A percentile compares a stretch with the other conserved stretches of the same genome.
phyloP scores from a whole-genome alignment of 1,140 invertebrate species.

The Hylaeus anthracinus region DNA sequence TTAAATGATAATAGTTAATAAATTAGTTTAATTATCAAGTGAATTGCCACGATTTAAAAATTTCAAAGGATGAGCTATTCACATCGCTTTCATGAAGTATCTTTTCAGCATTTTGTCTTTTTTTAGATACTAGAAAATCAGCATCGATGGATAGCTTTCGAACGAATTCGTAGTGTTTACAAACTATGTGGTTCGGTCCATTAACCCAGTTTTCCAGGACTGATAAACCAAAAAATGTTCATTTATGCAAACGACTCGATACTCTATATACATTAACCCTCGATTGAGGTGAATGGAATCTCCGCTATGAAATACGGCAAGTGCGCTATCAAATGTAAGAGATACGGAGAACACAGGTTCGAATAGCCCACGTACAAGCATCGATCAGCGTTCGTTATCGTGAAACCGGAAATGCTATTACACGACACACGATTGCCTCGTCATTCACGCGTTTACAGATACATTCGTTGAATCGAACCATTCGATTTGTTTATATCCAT shows the following conservation, averaged over 20 bases:
- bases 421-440: not conserved
- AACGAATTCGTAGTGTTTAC: too few relatives aligned
- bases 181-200: too few relatives aligned
- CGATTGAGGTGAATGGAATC: slow-evolving; percentile 10
- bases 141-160: too few relatives aligned
- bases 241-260: not conserved
- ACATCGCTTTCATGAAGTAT: too few relatives aligned
- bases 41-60: too few relatives aligned
- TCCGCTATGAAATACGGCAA: not conserved
- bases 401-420: slow-evolving; percentile 2
- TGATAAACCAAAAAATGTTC: not conserved
- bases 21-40: too few relatives aligned
- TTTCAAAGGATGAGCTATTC: too few relatives aligned
- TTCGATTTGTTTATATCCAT: not conserved
- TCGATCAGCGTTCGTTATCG: slow-evolving; percentile 27
- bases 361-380: not conserved
- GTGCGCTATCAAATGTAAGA: not conserved
- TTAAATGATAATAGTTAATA: too few relatives aligned
- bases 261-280: slow-evolving; percentile 19
- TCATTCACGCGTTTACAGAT: not conserved
- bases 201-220: not conserved
- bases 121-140: too few relatives aligned
- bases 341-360: not conserved
- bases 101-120: too few relatives aligned
- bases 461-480: not conserved